Evolutionary conservation across 2,888 invertebrate species (phyloP), one percentile per base, ranked within the genome.

Genomic region (Drosophila borborema): DNA sequence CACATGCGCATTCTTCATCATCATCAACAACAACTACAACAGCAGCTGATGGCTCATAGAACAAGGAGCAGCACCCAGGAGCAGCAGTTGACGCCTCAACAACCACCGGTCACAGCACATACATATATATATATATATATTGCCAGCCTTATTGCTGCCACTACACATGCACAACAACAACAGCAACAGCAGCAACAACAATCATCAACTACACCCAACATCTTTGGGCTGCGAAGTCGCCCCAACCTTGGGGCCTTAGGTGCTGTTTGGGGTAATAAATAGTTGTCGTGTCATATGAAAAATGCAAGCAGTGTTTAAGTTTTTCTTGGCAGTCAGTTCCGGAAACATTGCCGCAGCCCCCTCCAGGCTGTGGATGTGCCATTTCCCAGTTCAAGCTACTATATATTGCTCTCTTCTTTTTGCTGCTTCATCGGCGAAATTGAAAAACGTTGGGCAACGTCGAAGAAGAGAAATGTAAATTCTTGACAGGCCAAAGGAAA

Each of bases 1-100:
- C 86, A 89, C 82, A 89, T 87, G 86, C 89, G 89, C 85, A 86
- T 85, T 85, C 82, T 81, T 87, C 87, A 80, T 84, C 75, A 73
- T 70, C 82, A 71, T 66, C 71, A 60, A 40, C 40, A 40, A n/a
- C 77, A 75, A 67, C 80, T 69, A 58, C 71, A 58, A 31, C 73
- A 59, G 34, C 56, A 49, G 31, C 49, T 45, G 41, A 28, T 67
- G 45, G 41, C 46, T 34, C 23, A 51, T 56, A 36, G 38, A 62
- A 16, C 51, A 45, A 49, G 45, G 23, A 63, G 54, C 62, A 34
- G 18, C 46, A 43, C 56, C 58, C 56, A 72, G 69, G 56, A 69
- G 61, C 34, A 54, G 65, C 45, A 70, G 49, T 61, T 51, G 65
- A 58, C 46, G 74, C 65, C 64, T 78, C 70, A 77, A 68, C 74